Conservation (phyloP, 2,888 invertebrate species). For the Pyrocoelia pectoralis region DNA sequence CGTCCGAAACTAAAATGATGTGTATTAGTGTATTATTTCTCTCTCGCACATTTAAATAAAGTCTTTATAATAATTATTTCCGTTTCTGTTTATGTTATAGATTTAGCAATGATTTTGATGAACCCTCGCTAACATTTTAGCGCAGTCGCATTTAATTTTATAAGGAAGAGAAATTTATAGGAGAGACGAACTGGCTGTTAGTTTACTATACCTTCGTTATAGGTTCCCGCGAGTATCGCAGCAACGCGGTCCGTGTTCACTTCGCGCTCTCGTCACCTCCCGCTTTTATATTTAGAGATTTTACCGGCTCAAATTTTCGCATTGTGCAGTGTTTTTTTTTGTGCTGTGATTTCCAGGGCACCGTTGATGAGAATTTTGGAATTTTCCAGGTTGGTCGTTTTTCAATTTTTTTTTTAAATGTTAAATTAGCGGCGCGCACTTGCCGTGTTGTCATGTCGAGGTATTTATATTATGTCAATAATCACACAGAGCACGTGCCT, state of each 20-base stretch:
- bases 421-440: conserved; percentile 21
- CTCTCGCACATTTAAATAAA: too few species aligned
- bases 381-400: conserved; percentile 8
- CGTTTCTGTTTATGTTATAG: not conserved
- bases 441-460: conserved; percentile 27
- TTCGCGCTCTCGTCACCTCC: conserved; percentile 30
- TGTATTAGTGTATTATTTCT: too few species aligned
- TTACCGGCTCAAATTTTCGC: conserved; percentile 5
- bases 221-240: conserved; percentile 20
- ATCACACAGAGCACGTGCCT: conserved; percentile 29
- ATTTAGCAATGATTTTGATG: conserved; percentile 5
- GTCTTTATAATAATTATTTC: not conserved
- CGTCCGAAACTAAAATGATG: too few species aligned
- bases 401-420: not conserved
- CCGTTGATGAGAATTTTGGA: not conserved
- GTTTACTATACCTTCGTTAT: conserved; percentile 24
- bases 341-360: not conserved
- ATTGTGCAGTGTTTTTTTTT: conserved; percentile 24
- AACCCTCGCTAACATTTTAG: conserved; percentile 18
- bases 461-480: conserved; percentile 32
- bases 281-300: not conserved
- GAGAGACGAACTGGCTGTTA: conserved; percentile 18
- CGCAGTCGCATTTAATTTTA: conserved; percentile 45
- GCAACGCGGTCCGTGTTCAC: conserved; percentile 18
- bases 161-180: conserved; percentile 42